These are phyloP conservation scores for Gadus macrocephalus DNA, from an alignment of 2,113 vertebrate genomes.

Conservation along the genomic window DNA sequence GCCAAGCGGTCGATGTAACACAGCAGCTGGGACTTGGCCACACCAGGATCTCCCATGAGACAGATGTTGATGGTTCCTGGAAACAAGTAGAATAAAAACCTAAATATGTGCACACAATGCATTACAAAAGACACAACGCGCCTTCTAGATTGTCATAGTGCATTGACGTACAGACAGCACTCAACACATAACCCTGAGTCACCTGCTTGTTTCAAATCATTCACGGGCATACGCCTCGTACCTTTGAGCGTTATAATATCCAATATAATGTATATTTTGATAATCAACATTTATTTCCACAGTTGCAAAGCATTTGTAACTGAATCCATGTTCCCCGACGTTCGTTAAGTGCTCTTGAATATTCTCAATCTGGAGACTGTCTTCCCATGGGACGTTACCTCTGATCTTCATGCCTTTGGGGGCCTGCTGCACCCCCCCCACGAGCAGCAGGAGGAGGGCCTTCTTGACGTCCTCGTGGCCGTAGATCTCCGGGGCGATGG, in stretches of 20 bases:
- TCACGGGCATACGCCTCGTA: no score
- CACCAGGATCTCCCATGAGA: conserved; percentile 93
- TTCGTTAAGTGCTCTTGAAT: background rate
- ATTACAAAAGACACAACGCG: no score
- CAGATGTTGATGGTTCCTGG: conserved; percentile 91
- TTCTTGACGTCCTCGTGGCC: conserved; percentile 96
- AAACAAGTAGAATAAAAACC: background rate
- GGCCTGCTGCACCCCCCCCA: conserved; percentile 85
- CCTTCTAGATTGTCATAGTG: no score
- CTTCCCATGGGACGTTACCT: conserved; percentile 60
- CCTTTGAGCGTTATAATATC: no score
- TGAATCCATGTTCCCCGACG: no score
- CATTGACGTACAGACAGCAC: no score
- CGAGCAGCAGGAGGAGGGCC: conserved; percentile 84
- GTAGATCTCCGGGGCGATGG: conserved; percentile 91
- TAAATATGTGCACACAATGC: no score
- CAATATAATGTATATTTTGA: background rate
- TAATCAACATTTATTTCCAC: no score
- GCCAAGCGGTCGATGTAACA: conserved; percentile 90
- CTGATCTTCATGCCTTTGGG: conserved; percentile 91
- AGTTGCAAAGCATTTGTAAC: no score
- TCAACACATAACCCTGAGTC: no score
- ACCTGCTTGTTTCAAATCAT: no score
- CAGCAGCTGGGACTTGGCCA: conserved; percentile 91
- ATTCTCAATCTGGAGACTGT: no score